Evolutionary conservation across 2,797 vertebrate species (phyloP).

Genomic region (Synanceia verrucosa): DNA sequence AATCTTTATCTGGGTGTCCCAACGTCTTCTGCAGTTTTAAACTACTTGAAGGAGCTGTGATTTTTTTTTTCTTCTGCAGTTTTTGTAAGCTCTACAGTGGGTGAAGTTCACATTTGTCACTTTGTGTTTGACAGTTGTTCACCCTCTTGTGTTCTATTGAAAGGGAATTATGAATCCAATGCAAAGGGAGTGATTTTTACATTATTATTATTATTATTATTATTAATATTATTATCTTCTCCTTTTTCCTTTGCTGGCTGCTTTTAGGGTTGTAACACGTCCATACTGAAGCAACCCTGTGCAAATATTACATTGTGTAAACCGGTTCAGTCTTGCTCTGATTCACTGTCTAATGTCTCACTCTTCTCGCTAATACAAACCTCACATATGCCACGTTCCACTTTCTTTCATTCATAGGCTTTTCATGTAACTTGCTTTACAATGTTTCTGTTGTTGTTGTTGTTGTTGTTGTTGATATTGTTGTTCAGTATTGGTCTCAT

Average conservation of each 20-base stretch:
- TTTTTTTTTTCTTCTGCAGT: slow-evolving; percentile 52
- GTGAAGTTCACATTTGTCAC: slow-evolving; percentile 66
- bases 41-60: slow-evolving; percentile 82
- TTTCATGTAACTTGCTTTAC: slow-evolving; percentile 50
- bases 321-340: slow-evolving; percentile 44
- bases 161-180: slow-evolving; percentile 79
- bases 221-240: no score
- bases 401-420: slow-evolving; percentile 26
- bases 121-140: slow-evolving; percentile 56
- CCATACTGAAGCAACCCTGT: slow-evolving; percentile 47
- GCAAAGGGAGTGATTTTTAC: slow-evolving; percentile 75
- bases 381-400: slow-evolving; percentile 57
- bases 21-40: slow-evolving; percentile 69
- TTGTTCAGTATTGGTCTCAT: slow-evolving; percentile 82
- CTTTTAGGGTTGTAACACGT: slow-evolving; percentile 55
- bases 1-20: slow-evolving; percentile 32
- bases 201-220: slow-evolving; percentile 24
- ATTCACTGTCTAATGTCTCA: slow-evolving; percentile 47
- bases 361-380: slow-evolving; percentile 45
- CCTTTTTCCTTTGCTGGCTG: slow-evolving; percentile 56
- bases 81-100: slow-evolving; percentile 73
- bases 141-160: slow-evolving; percentile 66
- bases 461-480: slow-evolving; percentile 52
- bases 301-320: slow-evolving; percentile 41
- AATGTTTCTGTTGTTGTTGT: slow-evolving; percentile 27